Evolutionary conservation across 2,113 vertebrate species (phyloP).

Genomic region (Daboia siamensis): DNA sequence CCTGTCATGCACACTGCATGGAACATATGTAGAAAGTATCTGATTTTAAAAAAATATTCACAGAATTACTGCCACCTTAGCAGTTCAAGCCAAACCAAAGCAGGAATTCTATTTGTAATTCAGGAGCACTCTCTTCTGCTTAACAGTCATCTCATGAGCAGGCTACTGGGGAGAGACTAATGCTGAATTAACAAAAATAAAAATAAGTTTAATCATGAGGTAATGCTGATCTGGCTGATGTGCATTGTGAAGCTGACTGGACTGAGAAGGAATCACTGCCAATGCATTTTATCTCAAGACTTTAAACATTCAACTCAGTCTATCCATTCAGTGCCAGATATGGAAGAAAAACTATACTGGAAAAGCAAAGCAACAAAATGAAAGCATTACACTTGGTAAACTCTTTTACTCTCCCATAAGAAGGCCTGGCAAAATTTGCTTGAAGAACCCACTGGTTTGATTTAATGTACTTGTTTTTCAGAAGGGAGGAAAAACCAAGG

Average conservation of each 20-base stretch:
- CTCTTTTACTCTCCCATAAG: not conserved
- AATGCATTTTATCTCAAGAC: constrained; percentile 55
- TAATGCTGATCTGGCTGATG: constrained; percentile 59
- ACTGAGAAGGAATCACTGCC: constrained; percentile 37
- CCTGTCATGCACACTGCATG: not conserved
- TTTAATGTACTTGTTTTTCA: not conserved
- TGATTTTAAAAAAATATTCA: not conserved
- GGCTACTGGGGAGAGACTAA: constrained; percentile 48
- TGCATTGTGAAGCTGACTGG: constrained; percentile 44
- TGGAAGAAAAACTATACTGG: constrained; percentile 48
- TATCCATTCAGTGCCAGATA: constrained; percentile 55
- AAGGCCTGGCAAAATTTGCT: not conserved
- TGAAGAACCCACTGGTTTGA: not conserved
- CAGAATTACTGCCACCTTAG: fast-evolving
- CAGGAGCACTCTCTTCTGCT: constrained; percentile 14
- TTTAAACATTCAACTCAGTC: constrained; percentile 48
- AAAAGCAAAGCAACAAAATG: constrained; percentile 43
- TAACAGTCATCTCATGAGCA: constrained; percentile 41
- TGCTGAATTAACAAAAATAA: constrained; percentile 49
- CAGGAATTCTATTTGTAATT: constrained; percentile 1
- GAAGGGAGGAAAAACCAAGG: not conserved
- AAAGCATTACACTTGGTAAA: constrained; percentile 17
- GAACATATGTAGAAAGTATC: not conserved
- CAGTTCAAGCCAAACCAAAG: constrained; percentile 21
- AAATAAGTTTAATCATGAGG: constrained; percentile 55